Conservation (phyloP, 2,888 invertebrate species). For the Drosophila meridionalis region DNA sequence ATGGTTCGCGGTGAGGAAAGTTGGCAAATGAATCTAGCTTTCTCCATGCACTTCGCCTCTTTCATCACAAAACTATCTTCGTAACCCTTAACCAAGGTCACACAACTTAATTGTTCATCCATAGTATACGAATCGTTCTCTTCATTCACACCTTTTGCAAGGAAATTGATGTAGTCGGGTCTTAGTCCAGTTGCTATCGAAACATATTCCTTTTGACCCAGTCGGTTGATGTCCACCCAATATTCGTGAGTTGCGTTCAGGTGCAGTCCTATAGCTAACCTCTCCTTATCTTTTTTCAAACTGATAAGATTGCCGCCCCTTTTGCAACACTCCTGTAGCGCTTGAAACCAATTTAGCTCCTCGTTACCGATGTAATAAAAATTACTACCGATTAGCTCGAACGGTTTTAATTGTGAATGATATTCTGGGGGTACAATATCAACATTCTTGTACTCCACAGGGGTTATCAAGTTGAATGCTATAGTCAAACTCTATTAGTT, state of each 20-base stretch:
- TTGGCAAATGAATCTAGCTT: conserved; percentile 31
- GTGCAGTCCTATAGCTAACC: background rate
- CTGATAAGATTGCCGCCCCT: conserved; percentile 27
- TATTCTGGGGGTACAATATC: conserved; percentile 13
- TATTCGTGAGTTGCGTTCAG: conserved; percentile 22
- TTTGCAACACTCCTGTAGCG: conserved; percentile 40
- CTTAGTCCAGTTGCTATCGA: conserved; percentile 33
- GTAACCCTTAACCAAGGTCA: conserved; percentile 18
- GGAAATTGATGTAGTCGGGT: conserved; percentile 13
- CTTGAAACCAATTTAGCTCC: conserved; percentile 39
- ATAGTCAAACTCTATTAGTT: background rate
- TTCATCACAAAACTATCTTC: conserved; percentile 33
- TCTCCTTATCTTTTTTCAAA: conserved; percentile 19
- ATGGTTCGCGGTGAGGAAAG: conserved; percentile 25
- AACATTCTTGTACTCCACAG: conserved; percentile 33
- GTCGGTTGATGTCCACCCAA: conserved; percentile 40
- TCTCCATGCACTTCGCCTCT: conserved; percentile 15
- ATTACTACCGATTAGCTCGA: conserved; percentile 25
- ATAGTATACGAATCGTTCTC: background rate
- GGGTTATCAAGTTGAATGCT: conserved; percentile 29
- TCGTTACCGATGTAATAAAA: conserved; percentile 28
- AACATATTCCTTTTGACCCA: conserved; percentile 40
- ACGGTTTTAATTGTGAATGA: conserved; percentile 5
- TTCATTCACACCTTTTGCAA: background rate
- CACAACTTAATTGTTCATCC: conserved; percentile 18